Percentiles rank a stretch among this genome's conserved stretches.
These are phyloP conservation scores for Erebia ligea DNA, from an alignment of 2,888 invertebrate species.

Conservation along the genomic window DNA sequence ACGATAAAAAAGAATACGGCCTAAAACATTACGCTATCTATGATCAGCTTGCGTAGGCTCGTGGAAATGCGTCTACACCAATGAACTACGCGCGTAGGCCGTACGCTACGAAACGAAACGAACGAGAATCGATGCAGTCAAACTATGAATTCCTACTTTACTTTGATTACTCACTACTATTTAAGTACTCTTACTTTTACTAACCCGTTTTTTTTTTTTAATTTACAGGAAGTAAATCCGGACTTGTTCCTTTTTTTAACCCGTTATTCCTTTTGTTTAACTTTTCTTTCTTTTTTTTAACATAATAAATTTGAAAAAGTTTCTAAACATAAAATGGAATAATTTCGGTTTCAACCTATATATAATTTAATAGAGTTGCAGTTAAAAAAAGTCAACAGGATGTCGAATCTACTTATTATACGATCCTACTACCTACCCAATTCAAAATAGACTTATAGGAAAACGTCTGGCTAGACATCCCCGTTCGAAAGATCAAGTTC, in stretches of 20 bases:
- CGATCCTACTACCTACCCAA: not conserved
- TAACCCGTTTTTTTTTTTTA: not conserved
- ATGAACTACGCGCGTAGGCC: constrained; percentile 30
- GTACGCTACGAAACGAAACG: not conserved
- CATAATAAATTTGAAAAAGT: no score
- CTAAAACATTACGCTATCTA: not conserved
- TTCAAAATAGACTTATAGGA: not conserved
- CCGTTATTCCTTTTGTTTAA: no score
- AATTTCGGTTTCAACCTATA: no score
- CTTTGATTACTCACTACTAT: not conserved
- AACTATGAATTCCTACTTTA: not conserved
- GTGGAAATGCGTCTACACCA: constrained; percentile 25
- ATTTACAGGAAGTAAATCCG: no score
- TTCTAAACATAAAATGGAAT: no score
- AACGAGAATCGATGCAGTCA: not conserved
- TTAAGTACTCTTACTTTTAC: not conserved
- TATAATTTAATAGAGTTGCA: no score
- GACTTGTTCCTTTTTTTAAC: no score
- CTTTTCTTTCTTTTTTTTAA: no score
- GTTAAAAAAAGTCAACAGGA: no score
- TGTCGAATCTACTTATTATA: no score
- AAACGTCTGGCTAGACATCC: not conserved
- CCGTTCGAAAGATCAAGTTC: not conserved
- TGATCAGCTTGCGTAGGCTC: not conserved
- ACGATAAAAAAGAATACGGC: not conserved